Evolutionary conservation across 2,797 vertebrate species (phyloP).

Genomic region (Acropternis orthonyx): DNA sequence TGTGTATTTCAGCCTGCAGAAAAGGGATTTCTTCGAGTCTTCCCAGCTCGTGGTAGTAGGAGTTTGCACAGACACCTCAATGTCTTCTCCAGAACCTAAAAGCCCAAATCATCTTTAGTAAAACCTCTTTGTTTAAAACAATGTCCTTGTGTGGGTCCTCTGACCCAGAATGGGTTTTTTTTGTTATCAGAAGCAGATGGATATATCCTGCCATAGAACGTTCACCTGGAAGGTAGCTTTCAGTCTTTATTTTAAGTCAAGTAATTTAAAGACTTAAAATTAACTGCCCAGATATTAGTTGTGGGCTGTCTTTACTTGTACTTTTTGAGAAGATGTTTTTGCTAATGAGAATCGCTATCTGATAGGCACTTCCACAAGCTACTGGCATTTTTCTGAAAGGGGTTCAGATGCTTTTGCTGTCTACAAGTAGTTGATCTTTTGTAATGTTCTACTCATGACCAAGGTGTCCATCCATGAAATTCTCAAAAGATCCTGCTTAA

Average conservation of each 20-base stretch:
- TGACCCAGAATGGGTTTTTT: background rate
- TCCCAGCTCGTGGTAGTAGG: background rate
- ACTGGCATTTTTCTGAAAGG: background rate
- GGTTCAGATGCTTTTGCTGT: background rate
- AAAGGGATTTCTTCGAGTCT: background rate
- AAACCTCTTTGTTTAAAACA: background rate
- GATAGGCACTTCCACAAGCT: background rate
- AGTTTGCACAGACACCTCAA: background rate
- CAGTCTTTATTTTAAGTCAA: background rate
- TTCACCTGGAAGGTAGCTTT: background rate
- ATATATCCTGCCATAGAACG: background rate
- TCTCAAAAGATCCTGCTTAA: background rate
- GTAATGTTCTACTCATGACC: background rate
- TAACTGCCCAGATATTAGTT: background rate
- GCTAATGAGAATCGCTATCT: background rate
- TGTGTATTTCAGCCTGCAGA: background rate
- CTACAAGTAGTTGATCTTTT: background rate
- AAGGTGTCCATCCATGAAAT: background rate
- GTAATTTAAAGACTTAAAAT: background rate
- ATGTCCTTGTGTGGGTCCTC: background rate
- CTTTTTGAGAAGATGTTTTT: background rate
- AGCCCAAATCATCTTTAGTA: background rate
- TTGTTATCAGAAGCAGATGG: background rate
- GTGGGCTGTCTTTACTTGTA: background rate
- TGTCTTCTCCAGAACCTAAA: background rate